Conservation (phyloP, 2,888 invertebrate species). For the Epistrophe eligans region DNA sequence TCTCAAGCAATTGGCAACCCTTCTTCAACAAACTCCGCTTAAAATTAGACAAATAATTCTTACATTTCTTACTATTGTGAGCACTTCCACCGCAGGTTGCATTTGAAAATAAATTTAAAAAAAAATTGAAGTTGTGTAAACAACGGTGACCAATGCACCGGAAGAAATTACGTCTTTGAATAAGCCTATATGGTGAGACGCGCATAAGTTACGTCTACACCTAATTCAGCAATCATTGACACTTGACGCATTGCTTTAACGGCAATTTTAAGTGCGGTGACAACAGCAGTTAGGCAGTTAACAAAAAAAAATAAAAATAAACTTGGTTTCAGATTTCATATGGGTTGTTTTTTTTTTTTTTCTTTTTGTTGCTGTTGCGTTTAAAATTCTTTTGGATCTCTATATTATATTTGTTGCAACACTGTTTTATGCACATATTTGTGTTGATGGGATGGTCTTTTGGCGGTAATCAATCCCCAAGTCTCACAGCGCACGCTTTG, state of each 20-base stretch:
- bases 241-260: constrained; percentile 47
- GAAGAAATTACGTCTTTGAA: constrained; percentile 58
- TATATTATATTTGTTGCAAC: neutral
- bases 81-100: constrained; percentile 12
- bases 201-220: constrained; percentile 2
- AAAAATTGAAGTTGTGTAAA: constrained; percentile 51
- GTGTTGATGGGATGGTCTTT: constrained; percentile 67
- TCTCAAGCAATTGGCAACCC: constrained; percentile 17
- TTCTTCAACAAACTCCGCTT: neutral
- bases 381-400: neutral
- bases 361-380: neutral
- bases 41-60: constrained; percentile 18
- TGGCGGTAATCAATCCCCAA: constrained; percentile 40
- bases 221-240: constrained; percentile 41
- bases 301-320: too few species aligned
- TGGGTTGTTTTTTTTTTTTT: neutral
- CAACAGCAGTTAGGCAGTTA: constrained; percentile 42
- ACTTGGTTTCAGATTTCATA: constrained; percentile 34
- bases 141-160: constrained; percentile 67
- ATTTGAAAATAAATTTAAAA: constrained; percentile 25
- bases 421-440: neutral
- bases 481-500: constrained; percentile 59
- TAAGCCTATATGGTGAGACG: neutral
- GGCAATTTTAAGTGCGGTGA: constrained; percentile 18
- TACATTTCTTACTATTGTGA: constrained; percentile 16